Percentiles rank a stretch among this genome's conserved stretches.
phyloP scores from a whole-genome alignment of 1,140 invertebrate species.

The Cydia amplana region DNA sequence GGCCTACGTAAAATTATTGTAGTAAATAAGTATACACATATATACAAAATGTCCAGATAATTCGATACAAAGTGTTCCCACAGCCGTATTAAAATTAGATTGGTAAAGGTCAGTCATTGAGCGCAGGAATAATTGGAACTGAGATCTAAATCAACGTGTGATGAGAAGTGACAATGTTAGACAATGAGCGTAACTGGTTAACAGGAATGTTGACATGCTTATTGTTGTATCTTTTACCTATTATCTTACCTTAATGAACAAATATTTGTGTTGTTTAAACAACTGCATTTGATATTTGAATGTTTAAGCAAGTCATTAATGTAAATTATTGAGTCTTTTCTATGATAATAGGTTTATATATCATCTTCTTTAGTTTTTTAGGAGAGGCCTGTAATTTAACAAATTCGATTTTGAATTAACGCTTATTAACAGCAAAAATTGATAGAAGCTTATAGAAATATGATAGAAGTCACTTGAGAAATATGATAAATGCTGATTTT shows the following conservation, averaged over 20 bases:
- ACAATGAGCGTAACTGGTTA: neutral
- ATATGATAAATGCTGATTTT: too few relatives aligned
- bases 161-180: constrained; percentile 20
- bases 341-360: too few relatives aligned
- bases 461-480: too few relatives aligned
- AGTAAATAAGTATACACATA: neutral
- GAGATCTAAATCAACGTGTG: constrained; percentile 24
- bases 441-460: too few relatives aligned
- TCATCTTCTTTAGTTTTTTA: too few relatives aligned
- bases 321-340: too few relatives aligned
- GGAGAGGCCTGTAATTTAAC: too few relatives aligned
- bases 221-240: neutral
- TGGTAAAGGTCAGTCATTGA: constrained; percentile 26
- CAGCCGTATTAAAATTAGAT: constrained; percentile 23
- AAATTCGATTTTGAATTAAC: too few relatives aligned
- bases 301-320: too few relatives aligned
- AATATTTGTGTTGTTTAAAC: neutral
- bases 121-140: constrained; percentile 14
- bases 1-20: neutral
- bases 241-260: neutral
- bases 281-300: too few relatives aligned
- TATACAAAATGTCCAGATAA: neutral
- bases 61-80: constrained; percentile 7
- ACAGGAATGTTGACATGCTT: constrained; percentile 9
- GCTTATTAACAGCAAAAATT: too few relatives aligned